Evolutionary conservation across 2,797 vertebrate species (phyloP).

Genomic region (Rallus crepitans): DNA sequence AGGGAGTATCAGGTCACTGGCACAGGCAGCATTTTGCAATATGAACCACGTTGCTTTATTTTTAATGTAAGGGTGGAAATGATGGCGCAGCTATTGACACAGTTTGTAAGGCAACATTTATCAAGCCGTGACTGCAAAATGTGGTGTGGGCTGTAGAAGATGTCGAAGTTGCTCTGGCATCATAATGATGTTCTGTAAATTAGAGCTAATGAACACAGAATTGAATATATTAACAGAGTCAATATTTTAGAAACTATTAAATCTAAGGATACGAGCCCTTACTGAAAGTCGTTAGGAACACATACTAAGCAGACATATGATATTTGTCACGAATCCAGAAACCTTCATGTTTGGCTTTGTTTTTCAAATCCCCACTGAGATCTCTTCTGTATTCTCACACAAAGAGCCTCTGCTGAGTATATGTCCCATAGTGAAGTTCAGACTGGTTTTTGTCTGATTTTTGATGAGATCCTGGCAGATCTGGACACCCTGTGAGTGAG

Average conservation of each 20-base stretch:
- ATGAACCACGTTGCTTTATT: background rate
- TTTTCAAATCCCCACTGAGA: background rate
- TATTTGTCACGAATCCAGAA: background rate
- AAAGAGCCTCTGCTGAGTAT: background rate
- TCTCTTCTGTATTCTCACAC: background rate
- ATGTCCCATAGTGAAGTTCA: background rate
- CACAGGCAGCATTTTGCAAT: background rate
- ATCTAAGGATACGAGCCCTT: background rate
- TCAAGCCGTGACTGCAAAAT: background rate
- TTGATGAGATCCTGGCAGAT: background rate
- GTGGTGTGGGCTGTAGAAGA: background rate
- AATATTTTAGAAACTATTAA: background rate
- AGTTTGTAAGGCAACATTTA: background rate
- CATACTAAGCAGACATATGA: background rate
- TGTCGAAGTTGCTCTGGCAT: background rate
- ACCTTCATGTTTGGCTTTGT: background rate
- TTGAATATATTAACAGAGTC: background rate
- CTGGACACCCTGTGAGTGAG: background rate
- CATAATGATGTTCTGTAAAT: fast-evolving
- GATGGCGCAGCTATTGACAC: background rate
- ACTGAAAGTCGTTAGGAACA: background rate
- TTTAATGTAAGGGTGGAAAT: background rate
- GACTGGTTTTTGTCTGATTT: background rate
- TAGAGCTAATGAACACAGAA: background rate
- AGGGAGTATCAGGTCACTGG: background rate